These are phyloP conservation scores for Colletes latitarsis DNA, from an alignment of 1,140 invertebrate genomes.

Conservation along the genomic window DNA sequence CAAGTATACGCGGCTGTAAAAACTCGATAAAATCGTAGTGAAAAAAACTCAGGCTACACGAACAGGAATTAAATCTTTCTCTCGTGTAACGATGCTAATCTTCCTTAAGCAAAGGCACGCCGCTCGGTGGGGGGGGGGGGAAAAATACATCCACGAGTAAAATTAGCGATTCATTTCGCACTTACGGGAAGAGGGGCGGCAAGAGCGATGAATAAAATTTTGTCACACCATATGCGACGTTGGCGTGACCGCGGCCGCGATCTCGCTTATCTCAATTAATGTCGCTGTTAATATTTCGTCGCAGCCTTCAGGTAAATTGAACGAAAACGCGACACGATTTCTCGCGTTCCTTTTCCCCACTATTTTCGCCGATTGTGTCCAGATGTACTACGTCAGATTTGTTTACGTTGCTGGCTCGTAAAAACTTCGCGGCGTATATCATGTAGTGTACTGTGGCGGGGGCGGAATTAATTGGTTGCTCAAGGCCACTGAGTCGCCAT, in stretches of 20 bases:
- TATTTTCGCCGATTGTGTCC: neutral
- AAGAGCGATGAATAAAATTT: slow-evolving; percentile 35
- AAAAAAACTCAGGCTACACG: slow-evolving; percentile 9
- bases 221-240: slow-evolving; percentile 8
- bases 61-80: slow-evolving; percentile 33
- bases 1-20: neutral
- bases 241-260: slow-evolving; percentile 31
- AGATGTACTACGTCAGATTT: neutral
- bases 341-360: neutral
- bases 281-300: slow-evolving; percentile 48
- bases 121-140: too few species aligned
- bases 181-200: neutral
- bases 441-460: too few species aligned
- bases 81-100: slow-evolving; percentile 23
- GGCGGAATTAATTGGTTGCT: too few species aligned
- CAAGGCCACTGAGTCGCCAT: neutral
- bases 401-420: neutral
- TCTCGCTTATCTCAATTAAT: slow-evolving; percentile 56
- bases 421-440: too few species aligned
- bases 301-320: slow-evolving; percentile 16
- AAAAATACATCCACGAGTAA: neutral
- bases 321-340: slow-evolving; percentile 17
- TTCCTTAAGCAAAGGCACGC: neutral
- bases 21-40: slow-evolving; percentile 13
- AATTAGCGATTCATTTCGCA: slow-evolving; percentile 32